Conservation (phyloP, 2,113 vertebrate genomes). For the Psilopsiagon aymara region DNA sequence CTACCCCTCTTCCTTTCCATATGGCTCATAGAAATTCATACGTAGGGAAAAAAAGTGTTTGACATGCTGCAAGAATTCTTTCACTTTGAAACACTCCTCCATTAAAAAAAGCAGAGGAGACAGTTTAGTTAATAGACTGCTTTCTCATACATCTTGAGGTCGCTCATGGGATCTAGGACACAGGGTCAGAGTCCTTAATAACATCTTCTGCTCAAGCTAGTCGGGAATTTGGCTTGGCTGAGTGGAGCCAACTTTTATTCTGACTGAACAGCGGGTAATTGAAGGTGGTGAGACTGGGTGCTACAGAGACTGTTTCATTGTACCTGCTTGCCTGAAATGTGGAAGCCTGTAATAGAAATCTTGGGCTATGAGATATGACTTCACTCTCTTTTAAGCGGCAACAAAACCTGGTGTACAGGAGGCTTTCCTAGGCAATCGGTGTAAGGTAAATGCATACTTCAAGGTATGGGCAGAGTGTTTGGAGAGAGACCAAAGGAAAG, state of each 20-base stretch:
- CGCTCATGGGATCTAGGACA: neutral
- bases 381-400: neutral
- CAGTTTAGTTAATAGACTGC: constrained; percentile 22
- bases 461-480: neutral
- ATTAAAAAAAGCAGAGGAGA: neutral
- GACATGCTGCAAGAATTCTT: neutral
- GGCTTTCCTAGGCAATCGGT: neutral
- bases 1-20: neutral
- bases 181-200: neutral
- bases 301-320: neutral
- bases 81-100: neutral
- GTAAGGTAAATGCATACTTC: neutral
- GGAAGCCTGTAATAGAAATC: neutral
- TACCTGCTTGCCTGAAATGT: neutral
- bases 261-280: neutral
- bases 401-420: neutral
- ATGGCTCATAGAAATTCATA: constrained; percentile 28
- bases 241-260: neutral
- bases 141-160: constrained; percentile 18
- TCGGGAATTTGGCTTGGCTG: neutral
- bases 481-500: constrained; percentile 37
- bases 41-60: neutral
- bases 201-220: neutral
- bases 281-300: neutral
- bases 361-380: neutral